A percentile compares a stretch with the other conserved stretches of the same genome.
Evolutionary conservation across 2,113 vertebrate species (phyloP).

Genomic region (Pleuronectes platessa): DNA sequence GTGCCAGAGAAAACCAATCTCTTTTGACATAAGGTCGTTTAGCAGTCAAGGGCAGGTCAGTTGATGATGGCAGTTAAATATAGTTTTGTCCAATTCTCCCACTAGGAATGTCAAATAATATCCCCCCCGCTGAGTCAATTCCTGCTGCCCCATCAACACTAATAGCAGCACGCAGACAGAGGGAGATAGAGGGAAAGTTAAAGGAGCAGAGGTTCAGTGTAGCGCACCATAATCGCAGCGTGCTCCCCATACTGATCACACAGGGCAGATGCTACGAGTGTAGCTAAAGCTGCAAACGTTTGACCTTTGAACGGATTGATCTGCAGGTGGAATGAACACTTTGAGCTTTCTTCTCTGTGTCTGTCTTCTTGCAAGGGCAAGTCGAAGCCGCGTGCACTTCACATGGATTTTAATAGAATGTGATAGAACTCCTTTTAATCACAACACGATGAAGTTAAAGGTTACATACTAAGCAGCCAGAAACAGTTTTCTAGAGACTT

Average conservation of each 20-base stretch:
- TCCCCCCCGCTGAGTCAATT: constrained; percentile 53
- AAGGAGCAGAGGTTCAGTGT: constrained; percentile 27
- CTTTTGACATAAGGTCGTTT: constrained; percentile 51
- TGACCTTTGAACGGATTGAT: constrained; percentile 40
- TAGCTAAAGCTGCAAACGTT: constrained; percentile 14
- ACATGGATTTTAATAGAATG: not conserved
- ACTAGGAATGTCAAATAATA: constrained; percentile 42
- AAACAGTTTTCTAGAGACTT: not conserved
- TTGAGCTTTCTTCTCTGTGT: constrained; percentile 13
- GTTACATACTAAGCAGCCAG: not conserved
- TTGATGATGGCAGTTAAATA: constrained; percentile 35
- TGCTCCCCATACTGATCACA: constrained; percentile 38
- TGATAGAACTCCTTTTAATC: not conserved
- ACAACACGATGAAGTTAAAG: not conserved
- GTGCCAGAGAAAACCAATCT: constrained; percentile 23
- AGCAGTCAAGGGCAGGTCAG: constrained; percentile 53
- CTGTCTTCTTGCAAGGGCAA: constrained; percentile 15
- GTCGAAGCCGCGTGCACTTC: not conserved
- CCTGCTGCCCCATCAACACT: constrained; percentile 56
- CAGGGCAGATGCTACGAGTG: constrained; percentile 28
- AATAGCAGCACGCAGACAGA: constrained; percentile 47
- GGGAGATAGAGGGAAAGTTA: constrained; percentile 14
- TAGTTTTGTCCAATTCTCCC: constrained; percentile 41
- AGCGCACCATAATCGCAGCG: constrained; percentile 38
- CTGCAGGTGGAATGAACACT: constrained; percentile 21